A percentile compares a stretch with the other conserved stretches of the same genome.
phyloP scores from a whole-genome alignment of 2,113 vertebrate species.

The Ictalurus punctatus region DNA sequence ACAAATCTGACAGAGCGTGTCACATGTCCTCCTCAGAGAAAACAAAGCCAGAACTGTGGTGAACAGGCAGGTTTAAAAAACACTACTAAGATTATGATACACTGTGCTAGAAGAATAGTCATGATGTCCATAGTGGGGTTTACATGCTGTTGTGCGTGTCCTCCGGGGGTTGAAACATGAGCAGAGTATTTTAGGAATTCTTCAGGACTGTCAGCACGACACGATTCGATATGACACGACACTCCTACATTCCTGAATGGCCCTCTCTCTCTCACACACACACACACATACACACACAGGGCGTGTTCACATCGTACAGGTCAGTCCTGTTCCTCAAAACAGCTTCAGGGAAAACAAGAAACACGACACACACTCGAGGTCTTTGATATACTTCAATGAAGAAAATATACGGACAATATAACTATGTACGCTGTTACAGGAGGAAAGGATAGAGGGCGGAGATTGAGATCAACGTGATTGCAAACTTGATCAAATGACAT shows the following conservation, averaged over 20 bases:
- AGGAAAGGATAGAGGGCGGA: neutral
- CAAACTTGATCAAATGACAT: neutral
- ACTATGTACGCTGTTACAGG: neutral
- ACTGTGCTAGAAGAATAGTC: neutral
- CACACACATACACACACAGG: neutral
- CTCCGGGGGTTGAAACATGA: neutral
- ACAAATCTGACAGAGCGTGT: neutral
- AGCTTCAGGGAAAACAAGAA: neutral
- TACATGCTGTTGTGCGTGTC: neutral
- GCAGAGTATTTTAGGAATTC: neutral
- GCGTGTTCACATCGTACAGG: conserved; percentile 40
- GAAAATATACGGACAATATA: neutral
- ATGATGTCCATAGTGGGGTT: neutral
- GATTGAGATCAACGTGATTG: neutral
- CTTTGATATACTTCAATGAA: neutral
- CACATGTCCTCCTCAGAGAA: too few species aligned
- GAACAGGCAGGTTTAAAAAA: neutral
- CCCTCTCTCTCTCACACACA: neutral
- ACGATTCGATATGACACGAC: too few species aligned
- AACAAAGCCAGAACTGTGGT: too few species aligned
- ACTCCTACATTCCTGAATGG: conserved; percentile 15
- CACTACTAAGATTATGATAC: neutral
- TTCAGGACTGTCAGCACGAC: neutral
- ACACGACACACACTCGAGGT: neutral
- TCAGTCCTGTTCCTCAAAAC: conserved; percentile 43